Evolutionary conservation across 37 sponge, comb jelly and placozoan genomes (phyloP).

Genomic region (Oscarella lobularis): DNA sequence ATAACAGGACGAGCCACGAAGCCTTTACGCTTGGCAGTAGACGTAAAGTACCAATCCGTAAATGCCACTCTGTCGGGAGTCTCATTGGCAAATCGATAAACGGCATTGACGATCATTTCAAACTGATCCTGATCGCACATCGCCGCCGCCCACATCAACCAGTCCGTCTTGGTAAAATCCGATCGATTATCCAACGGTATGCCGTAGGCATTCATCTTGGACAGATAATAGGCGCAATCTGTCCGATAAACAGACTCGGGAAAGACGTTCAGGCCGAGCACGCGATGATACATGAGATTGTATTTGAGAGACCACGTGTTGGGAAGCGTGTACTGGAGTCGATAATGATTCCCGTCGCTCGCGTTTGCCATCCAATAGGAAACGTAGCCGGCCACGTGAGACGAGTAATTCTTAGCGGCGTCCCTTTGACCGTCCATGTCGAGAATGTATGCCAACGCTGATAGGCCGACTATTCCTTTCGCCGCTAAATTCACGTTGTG

Average conservation of each 20-base stretch:
- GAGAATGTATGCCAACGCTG: constrained; percentile 33
- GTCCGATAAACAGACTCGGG: constrained; percentile 21
- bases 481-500: constrained; percentile 61
- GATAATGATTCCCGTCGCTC: constrained; percentile 22
- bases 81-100: constrained; percentile 46
- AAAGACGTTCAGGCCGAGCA: constrained; percentile 24
- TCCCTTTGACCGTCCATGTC: not conserved
- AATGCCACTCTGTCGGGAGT: constrained; percentile 43
- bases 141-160: constrained; percentile 68
- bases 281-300: constrained; percentile 41
- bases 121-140: constrained; percentile 29
- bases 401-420: constrained; percentile 19
- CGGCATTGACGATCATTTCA: too few relatives aligned
- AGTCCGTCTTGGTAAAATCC: constrained; percentile 53
- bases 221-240: constrained; percentile 26
- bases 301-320: constrained; percentile 60
- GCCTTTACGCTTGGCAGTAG: constrained; percentile 18
- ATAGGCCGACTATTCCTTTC: constrained; percentile 46
- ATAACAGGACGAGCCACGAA: constrained; percentile 47
- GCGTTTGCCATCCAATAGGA: constrained; percentile 32
- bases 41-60: constrained; percentile 41
- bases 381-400: constrained; percentile 6
- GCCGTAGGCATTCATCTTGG: constrained; percentile 46
- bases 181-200: constrained; percentile 46
- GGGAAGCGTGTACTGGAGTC: constrained; percentile 35